Conservation (phyloP, 2,797 vertebrate genomes). For the Chromis chromis region DNA sequence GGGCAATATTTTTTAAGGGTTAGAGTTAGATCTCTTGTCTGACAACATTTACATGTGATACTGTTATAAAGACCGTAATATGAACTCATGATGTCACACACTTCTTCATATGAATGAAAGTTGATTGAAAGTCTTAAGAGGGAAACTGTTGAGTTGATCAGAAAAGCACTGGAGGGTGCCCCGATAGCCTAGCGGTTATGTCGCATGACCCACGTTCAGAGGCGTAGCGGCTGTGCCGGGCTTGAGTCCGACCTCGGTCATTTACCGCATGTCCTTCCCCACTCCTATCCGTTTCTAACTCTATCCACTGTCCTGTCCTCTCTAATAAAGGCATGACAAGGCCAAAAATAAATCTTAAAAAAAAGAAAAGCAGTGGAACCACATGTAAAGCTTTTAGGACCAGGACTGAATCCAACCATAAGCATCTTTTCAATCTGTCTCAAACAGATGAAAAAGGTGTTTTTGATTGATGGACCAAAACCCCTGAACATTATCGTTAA, state of each 20-base stretch:
- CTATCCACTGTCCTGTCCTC: no score
- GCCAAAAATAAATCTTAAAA: no score
- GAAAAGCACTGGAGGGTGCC: not conserved
- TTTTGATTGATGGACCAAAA: not conserved
- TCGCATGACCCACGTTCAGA: no score
- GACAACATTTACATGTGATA: not conserved
- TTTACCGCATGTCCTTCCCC: no score
- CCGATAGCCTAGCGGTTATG: no score
- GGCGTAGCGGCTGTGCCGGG: no score
- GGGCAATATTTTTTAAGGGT: not conserved
- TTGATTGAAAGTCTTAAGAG: slow-evolving; percentile 1
- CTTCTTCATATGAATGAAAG: not conserved
- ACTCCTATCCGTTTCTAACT: no score
- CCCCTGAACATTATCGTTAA: no score
- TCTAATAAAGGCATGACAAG: no score
- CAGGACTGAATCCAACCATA: not conserved
- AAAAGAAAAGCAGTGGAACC: not conserved
- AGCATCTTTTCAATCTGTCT: not conserved
- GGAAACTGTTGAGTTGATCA: not conserved
- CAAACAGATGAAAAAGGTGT: not conserved
- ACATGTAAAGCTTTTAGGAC: not conserved
- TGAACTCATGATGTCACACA: not conserved
- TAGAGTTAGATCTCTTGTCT: not conserved
- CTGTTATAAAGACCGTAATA: not conserved
- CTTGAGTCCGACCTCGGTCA: no score